Evolutionary conservation across 2,797 vertebrate genomes (phyloP).

Genomic region (Onychomys leucogaster): DNA sequence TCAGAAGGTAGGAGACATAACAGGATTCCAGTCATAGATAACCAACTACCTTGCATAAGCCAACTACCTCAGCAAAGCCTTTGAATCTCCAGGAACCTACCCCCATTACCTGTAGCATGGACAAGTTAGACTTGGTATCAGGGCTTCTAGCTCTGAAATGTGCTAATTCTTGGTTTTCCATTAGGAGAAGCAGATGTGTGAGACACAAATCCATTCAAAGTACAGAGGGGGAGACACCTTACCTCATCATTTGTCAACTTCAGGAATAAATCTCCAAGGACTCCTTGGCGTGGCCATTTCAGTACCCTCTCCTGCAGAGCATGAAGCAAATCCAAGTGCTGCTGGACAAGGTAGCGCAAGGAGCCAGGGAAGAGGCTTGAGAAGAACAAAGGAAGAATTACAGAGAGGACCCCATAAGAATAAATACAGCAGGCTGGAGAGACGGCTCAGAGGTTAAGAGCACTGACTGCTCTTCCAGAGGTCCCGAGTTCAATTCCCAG

Average conservation of each 20-base stretch:
- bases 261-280: conserved; percentile 98
- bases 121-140: background rate
- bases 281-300: conserved; percentile 96
- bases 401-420: background rate
- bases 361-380: conserved; percentile 95
- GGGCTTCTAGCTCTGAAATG: conserved; percentile 8
- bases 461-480: too few species aligned
- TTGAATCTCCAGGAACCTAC: conserved; percentile 22
- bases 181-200: conserved; percentile 11
- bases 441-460: too few species aligned
- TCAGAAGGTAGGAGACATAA: conserved; percentile 6
- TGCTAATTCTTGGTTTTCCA: conserved; percentile 31
- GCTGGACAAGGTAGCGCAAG: conserved; percentile 97
- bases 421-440: too few species aligned
- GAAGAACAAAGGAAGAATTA: conserved; percentile 77
- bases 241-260: conserved; percentile 97
- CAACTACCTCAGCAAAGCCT: background rate
- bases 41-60: background rate
- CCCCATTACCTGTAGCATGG: background rate
- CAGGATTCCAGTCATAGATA: background rate
- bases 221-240: conserved; percentile 27
- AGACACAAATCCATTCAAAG: background rate
- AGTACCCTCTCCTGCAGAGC: conserved; percentile 96
- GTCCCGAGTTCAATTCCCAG: too few species aligned
- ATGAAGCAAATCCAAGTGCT: conserved; percentile 96